Percentiles rank a stretch among this genome's conserved stretches.
phyloP scores from a whole-genome alignment of 2,888 invertebrate species.

The Cylindroiulus punctatus region DNA sequence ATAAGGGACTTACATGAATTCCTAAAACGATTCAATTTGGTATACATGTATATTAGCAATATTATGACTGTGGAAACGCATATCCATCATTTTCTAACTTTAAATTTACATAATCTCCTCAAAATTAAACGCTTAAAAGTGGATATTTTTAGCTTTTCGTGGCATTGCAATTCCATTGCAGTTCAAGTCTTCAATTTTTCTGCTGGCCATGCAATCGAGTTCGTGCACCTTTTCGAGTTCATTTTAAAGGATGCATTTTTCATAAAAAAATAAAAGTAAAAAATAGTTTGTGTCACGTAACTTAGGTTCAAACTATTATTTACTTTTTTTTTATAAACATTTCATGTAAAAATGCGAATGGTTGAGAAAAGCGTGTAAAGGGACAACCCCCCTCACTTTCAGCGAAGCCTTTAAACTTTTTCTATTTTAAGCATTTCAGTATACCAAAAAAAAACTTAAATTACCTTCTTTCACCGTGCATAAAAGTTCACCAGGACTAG shows the following conservation, averaged over 20 bases:
- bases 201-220: neutral
- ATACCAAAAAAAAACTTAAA: neutral
- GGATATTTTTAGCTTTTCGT: too few relatives aligned
- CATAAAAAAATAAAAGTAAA: too few relatives aligned
- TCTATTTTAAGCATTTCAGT: neutral
- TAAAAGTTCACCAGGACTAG: neutral
- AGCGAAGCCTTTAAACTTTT: neutral
- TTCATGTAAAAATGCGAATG: neutral
- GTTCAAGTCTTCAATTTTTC: too few relatives aligned
- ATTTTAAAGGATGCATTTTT: neutral
- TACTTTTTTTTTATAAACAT: neutral
- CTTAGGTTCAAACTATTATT: neutral
- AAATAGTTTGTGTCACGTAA: too few relatives aligned
- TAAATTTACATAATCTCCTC: too few relatives aligned
- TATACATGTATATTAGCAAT: too few relatives aligned
- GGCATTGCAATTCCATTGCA: too few relatives aligned
- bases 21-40: too few relatives aligned
- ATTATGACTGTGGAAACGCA: too few relatives aligned
- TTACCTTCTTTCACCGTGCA: neutral
- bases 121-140: too few relatives aligned
- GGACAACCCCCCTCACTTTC: neutral
- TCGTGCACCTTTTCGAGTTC: neutral
- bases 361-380: neutral
- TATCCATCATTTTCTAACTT: too few relatives aligned
- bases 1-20: too few relatives aligned